A percentile compares a stretch with the other conserved stretches of the same genome.
Evolutionary conservation across 2,888 invertebrate genomes (phyloP).

Genomic region (Epistrophella euchroma): DNA sequence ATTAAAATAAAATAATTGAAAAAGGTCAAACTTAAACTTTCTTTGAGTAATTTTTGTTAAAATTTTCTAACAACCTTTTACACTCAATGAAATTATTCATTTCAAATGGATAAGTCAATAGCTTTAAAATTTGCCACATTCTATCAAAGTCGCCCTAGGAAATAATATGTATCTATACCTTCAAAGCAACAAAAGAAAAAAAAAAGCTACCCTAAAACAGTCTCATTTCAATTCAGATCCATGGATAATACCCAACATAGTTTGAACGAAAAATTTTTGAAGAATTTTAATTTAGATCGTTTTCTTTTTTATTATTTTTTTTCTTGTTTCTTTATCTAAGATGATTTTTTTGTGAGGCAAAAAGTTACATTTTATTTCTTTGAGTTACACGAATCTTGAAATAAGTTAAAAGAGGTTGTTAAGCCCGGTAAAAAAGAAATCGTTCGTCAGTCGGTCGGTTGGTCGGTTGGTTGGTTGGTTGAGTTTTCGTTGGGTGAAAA

Average conservation of each 20-base stretch:
- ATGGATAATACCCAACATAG: constrained; percentile 34
- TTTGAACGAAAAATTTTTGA: constrained; percentile 20
- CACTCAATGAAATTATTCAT: constrained; percentile 16
- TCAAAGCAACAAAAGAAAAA: not conserved
- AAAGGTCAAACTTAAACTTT: not conserved
- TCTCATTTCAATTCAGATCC: constrained; percentile 33
- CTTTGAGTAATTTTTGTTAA: not conserved
- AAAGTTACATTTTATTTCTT: constrained; percentile 34
- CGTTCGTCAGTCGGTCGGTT: constrained; percentile 23
- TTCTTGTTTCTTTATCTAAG: constrained; percentile 12
- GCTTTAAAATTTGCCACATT: not conserved
- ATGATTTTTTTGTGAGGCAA: not conserved
- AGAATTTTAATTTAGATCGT: constrained; percentile 43
- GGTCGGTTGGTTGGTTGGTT: not conserved
- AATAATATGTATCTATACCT: too few relatives aligned
- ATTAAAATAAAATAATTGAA: not conserved
- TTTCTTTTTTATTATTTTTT: constrained; percentile 21
- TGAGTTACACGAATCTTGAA: constrained; percentile 25
- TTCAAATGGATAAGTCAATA: constrained; percentile 31
- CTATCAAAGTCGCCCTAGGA: constrained; percentile 16
- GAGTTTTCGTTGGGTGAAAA: constrained; percentile 22
- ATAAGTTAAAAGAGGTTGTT: constrained; percentile 36
- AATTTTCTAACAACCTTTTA: not conserved
- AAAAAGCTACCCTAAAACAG: constrained; percentile 11
- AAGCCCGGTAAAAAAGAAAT: constrained; percentile 31